Conservation (phyloP, 2,113 vertebrate genomes). For the Neotragus moschatus region DNA sequence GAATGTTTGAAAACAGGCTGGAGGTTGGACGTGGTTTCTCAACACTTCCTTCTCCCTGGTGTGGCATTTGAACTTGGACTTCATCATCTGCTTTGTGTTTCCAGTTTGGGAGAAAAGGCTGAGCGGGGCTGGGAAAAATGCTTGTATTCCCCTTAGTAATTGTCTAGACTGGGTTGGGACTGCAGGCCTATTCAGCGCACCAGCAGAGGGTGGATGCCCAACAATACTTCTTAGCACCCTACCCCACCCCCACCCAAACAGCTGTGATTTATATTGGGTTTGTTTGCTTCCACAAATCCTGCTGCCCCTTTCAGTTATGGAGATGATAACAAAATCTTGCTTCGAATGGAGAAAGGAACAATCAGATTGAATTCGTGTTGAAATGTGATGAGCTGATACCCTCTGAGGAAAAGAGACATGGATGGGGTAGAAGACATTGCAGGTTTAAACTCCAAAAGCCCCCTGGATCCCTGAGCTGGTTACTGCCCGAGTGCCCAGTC, state of each 20-base stretch:
- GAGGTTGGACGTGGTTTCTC: conserved; percentile 28
- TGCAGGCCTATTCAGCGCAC: background rate
- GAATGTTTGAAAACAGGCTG: conserved; percentile 35
- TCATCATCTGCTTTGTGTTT: conserved; percentile 71
- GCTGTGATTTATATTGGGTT: background rate
- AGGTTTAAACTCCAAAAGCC: background rate
- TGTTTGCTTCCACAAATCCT: background rate
- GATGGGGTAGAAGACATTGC: background rate
- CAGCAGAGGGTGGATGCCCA: background rate
- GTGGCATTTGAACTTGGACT: conserved; percentile 44
- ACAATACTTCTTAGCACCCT: background rate
- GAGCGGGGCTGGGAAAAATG: conserved; percentile 44
- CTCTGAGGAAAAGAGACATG: background rate
- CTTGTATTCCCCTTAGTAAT: background rate
- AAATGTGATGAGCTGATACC: background rate
- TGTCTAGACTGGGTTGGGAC: conserved; percentile 47
- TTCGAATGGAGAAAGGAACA: background rate
- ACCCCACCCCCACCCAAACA: background rate
- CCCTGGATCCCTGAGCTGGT: too few relatives aligned
- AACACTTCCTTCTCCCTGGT: conserved; percentile 54
- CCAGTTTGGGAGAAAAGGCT: conserved; percentile 38
- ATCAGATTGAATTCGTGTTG: background rate
- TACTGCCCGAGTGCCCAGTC: background rate
- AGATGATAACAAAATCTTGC: background rate
- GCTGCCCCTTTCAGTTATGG: background rate